Conservation (phyloP, 2,797 vertebrate genomes). For the Remorina albescens region DNA sequence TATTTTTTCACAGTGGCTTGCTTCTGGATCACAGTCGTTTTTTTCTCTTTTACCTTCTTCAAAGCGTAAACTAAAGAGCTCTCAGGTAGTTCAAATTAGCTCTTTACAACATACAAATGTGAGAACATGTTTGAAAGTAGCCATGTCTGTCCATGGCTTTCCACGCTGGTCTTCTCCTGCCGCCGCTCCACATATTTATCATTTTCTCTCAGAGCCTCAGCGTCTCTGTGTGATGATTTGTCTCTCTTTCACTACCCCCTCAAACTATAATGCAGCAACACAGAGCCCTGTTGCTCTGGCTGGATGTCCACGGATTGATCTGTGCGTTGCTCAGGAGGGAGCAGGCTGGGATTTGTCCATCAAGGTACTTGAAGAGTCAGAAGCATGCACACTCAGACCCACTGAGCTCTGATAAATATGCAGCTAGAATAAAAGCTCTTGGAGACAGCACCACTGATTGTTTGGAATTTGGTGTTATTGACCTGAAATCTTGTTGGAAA, state of each 20-base stretch:
- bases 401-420: constrained; percentile 61
- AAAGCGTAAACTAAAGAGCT: constrained; percentile 17
- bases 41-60: constrained; percentile 24
- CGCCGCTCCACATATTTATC: constrained; percentile 31
- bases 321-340: constrained; percentile 21
- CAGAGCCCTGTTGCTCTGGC: constrained; percentile 23
- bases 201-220: constrained; percentile 25
- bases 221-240: constrained; percentile 35
- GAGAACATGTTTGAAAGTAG: constrained; percentile 55
- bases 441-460: constrained; percentile 34
- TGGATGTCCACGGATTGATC: constrained; percentile 42
- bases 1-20: not conserved
- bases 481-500: constrained; percentile 36
- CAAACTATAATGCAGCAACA: constrained; percentile 14
- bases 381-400: constrained; percentile 37
- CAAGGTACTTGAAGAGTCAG: constrained; percentile 60
- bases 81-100: constrained; percentile 8
- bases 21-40: constrained; percentile 29
- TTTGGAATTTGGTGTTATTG: constrained; percentile 62
- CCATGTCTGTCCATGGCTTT: constrained; percentile 38
- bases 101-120: constrained; percentile 43
- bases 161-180: too few relatives aligned
- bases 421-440: constrained; percentile 39
- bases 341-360: constrained; percentile 59
- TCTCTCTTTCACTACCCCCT: constrained; percentile 22